Evolutionary conservation across 2,797 vertebrate genomes (phyloP).

Genomic region (Fundulus diaphanus): DNA sequence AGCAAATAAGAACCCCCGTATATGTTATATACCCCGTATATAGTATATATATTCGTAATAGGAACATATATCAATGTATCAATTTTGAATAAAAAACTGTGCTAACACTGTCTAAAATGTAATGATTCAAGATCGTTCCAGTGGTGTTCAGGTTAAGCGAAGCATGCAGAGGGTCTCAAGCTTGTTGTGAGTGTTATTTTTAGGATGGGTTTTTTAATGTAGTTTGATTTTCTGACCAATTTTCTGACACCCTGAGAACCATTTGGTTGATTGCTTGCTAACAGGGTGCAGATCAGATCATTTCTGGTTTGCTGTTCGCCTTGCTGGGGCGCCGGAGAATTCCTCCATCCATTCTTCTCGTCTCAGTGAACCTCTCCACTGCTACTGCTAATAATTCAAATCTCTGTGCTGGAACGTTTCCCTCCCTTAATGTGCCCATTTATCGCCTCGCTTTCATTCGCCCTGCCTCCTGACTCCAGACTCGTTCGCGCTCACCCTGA

Average conservation of each 20-base stretch:
- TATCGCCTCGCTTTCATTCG: conserved; percentile 44
- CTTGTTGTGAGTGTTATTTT: background rate
- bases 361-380: conserved; percentile 20
- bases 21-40: too few relatives aligned
- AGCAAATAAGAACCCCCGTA: too few relatives aligned
- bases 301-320: conserved; percentile 19
- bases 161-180: background rate
- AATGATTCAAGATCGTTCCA: too few relatives aligned
- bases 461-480: conserved; percentile 22
- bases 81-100: too few relatives aligned
- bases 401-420: conserved; percentile 39
- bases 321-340: conserved; percentile 43
- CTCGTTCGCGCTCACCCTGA: conserved; percentile 52
- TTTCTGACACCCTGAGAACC: conserved; percentile 5
- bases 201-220: background rate
- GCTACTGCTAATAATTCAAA: conserved; percentile 15
- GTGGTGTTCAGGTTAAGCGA: too few relatives aligned
- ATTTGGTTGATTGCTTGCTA: conserved; percentile 19
- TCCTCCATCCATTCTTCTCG: conserved; percentile 33
- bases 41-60: too few relatives aligned
- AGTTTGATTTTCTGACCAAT: conserved; percentile 6
- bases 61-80: too few relatives aligned
- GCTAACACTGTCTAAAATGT: too few relatives aligned
- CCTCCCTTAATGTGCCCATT: conserved; percentile 47
- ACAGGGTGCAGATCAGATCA: conserved; percentile 27